These are phyloP conservation scores for Rhadinocentrus ornatus DNA, from an alignment of 2,797 vertebrate genomes.

Conservation along the genomic window DNA sequence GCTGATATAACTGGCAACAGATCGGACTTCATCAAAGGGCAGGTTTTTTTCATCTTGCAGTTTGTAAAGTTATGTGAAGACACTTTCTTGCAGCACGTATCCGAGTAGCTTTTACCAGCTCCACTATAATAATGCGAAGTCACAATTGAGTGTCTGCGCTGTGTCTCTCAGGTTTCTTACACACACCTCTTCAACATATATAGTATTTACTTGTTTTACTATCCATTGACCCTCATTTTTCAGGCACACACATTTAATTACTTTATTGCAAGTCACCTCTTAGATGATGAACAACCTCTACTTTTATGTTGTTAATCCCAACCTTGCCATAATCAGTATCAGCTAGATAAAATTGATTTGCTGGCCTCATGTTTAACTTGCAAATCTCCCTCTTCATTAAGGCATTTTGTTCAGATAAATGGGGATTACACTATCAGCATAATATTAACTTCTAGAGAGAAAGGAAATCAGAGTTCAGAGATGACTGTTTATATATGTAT, in stretches of 20 bases:
- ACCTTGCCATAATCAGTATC: slow-evolving; percentile 49
- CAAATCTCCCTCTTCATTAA: slow-evolving; percentile 75
- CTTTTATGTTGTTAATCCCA: slow-evolving; percentile 14
- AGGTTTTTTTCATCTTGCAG: not conserved
- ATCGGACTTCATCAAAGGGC: not conserved
- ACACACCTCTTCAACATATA: not conserved
- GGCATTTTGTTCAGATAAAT: slow-evolving; percentile 74
- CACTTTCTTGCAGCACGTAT: slow-evolving; percentile 11
- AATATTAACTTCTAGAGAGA: slow-evolving; percentile 49
- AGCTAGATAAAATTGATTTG: slow-evolving; percentile 68
- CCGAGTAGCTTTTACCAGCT: slow-evolving; percentile 11
- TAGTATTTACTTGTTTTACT: not conserved
- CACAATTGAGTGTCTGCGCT: not conserved
- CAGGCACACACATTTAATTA: not conserved
- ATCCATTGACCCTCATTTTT: not conserved
- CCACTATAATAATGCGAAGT: not conserved
- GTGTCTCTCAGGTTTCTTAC: not conserved
- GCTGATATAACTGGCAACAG: not conserved
- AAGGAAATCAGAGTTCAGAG: not conserved
- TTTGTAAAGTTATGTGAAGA: slow-evolving; percentile 9
- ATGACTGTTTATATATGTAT: not conserved
- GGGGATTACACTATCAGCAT: slow-evolving; percentile 73
- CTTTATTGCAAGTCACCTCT: not conserved
- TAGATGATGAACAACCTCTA: slow-evolving; percentile 29
- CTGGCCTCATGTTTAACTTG: slow-evolving; percentile 72